Evolutionary conservation across 2,797 vertebrate species (phyloP), one percentile per base, ranked within the genome.

Genomic region (Sebastes oblongus): DNA sequence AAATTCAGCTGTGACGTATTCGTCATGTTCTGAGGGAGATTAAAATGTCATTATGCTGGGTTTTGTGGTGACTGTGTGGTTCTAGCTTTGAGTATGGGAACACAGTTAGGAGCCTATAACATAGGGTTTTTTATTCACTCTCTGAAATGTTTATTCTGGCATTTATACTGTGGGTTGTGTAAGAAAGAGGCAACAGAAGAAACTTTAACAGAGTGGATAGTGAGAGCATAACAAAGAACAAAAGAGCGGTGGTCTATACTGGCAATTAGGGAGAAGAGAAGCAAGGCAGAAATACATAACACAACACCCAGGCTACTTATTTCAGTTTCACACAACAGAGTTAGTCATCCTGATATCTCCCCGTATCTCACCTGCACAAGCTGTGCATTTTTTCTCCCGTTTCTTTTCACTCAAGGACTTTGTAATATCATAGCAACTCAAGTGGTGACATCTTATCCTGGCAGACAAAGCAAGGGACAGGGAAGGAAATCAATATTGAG

Each of bases 401-500:
- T 20, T 80, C 36, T 72, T 78, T 75, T 52, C 66, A 24, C 46
- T 60, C 22, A 56, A 66, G 12, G 25, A 78, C 81, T 88, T 84
- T 25, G 67, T 82, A 39, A 61, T 50, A 78, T 64, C 36, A 39
- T 46, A 70, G 61, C 25, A 54, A 22, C 62, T 87, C 27, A 61
- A 79, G 66, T 66, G 56, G 73, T 72, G 68, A 77, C 81, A 73
- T 86, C 36, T 85, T 60, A 72, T 74, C 60, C 70, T 66, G 56
- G 59, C 80, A 85, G 82, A 83, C 70, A 77, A 77, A 84, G 69
- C 54, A 68, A 55, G 52, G 27, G 36, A 66, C 73, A 60, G 69
- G 25, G 74, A 73, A 71, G 76, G 62, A 89, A 88, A 86, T 85
- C 77, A 80, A 81, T 90, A 84, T 39, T 16, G 54, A 52, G 83